phyloP scores from a whole-genome alignment of 2,888 invertebrate genomes.

The Scotopteryx bipunctaria region DNA sequence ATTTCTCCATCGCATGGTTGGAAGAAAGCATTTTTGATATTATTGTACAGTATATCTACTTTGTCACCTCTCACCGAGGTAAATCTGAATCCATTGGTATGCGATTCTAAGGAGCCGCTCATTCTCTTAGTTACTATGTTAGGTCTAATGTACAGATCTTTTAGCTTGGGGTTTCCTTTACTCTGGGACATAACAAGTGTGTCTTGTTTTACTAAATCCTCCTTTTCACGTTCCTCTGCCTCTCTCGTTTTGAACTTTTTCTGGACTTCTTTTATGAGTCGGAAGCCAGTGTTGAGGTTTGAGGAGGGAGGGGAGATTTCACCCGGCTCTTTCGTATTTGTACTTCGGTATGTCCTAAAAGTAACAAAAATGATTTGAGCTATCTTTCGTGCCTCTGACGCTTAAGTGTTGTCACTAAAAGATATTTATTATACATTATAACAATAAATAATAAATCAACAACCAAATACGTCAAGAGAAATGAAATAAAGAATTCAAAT shows the following conservation, averaged over 20 bases:
- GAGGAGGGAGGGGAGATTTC: constrained; percentile 96
- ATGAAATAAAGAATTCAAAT: not conserved
- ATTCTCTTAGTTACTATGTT: constrained; percentile 98
- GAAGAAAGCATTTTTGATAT: constrained; percentile 99
- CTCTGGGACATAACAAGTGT: constrained; percentile 96
- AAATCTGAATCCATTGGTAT: constrained; percentile 97
- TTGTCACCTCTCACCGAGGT: constrained; percentile 99
- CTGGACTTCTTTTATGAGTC: constrained; percentile 99
- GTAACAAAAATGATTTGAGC: not conserved
- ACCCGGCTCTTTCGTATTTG: constrained; percentile 98
- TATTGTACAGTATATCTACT: constrained; percentile 99
- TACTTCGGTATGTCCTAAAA: constrained; percentile 95
- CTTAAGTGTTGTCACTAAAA: no score
- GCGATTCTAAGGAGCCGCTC: constrained; percentile 96
- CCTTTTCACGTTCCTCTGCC: constrained; percentile 99
- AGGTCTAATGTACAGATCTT: constrained; percentile 99
- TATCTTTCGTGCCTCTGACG: no score
- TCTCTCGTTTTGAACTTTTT: constrained; percentile 99
- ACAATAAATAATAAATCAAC: not conserved
- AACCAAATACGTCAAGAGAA: no score
- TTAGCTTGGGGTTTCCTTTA: constrained; percentile 98
- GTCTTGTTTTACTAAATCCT: constrained; percentile 99
- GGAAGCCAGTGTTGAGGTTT: constrained; percentile 97
- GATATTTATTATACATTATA: not conserved
- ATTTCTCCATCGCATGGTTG: constrained; percentile 99